A percentile compares a stretch with the other conserved stretches of the same genome.
Conservation (phyloP, 2,797 vertebrate species). For the Syngnathus rostellatus region DNA sequence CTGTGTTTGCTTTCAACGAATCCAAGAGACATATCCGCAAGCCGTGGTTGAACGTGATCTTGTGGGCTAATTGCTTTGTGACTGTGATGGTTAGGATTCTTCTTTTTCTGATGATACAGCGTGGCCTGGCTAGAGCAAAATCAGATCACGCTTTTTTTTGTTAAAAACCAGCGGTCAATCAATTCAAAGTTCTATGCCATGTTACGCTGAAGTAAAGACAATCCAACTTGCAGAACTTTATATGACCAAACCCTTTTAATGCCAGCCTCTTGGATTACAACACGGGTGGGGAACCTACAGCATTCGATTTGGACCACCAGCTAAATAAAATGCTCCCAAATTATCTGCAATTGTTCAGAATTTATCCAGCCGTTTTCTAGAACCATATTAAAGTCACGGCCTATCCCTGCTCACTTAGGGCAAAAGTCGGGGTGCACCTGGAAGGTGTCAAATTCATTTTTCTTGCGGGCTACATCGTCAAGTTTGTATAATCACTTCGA, state of each 20-base stretch:
- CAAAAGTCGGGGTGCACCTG: no score
- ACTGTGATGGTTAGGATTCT: neutral
- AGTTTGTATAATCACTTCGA: neutral
- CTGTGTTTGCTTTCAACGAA: neutral
- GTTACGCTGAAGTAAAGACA: constrained; percentile 61
- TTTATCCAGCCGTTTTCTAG: neutral
- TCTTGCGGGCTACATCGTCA: neutral
- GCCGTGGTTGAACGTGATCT: neutral
- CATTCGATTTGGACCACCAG: neutral
- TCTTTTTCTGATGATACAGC: neutral
- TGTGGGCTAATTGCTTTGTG: neutral
- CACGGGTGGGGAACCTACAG: neutral
- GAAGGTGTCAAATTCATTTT: neutral
- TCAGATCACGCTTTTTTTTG: constrained; percentile 31
- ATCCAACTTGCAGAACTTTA: constrained; percentile 53
- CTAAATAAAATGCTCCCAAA: neutral
- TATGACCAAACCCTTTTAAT: constrained; percentile 50
- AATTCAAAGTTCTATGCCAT: constrained; percentile 56
- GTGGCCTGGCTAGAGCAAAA: neutral
- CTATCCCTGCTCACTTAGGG: neutral
- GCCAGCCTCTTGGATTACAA: constrained; percentile 10
- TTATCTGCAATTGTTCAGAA: neutral
- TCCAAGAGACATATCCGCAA: neutral
- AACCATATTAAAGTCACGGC: no score
- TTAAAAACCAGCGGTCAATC: constrained; percentile 38